Evolutionary conservation across 2,797 vertebrate genomes (phyloP), one percentile per base, ranked within the genome.

Genomic region (Catostomus latipinnis): DNA sequence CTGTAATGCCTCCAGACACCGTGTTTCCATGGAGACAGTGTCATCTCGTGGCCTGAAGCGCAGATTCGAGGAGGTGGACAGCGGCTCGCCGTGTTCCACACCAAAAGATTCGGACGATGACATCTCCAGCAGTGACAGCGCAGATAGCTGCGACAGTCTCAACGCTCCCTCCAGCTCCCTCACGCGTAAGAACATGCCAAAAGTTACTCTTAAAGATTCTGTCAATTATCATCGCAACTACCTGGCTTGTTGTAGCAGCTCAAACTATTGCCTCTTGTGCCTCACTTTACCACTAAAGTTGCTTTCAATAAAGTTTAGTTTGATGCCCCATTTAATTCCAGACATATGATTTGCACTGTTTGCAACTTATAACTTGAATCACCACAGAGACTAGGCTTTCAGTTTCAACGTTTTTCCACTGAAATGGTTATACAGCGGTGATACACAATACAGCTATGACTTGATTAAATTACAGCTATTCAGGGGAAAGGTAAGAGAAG

Each of bases 121-220:
- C 86, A 92, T 98, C 91, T 97, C 96, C 84, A 97, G 95, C 92
- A 98, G 97, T 8, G 97, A 98, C 92, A 98, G 97, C 48, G 96
- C 94, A 0, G 97, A 99, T 89, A 99, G 97, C 94, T 98, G 96
- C 0, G 97, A 98, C 92, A 98, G 97, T 90, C 92, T 98, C 92
- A 97, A 96, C 84, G 94, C 96, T 14, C 93, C 96, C 6, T 95
- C 95, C 79, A 94, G 93, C 86, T 87, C 94, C 46, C 93, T 97
- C 85, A 95, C 95, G 76, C 97, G 97, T 98, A 92, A 96, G 97
- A 69, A 58, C 18, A 18, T 43, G 46, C 49, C 54, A 66, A 8
- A 50, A 16, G 1, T 65, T 52, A 67, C 5, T n/a, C 8, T 46
- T 58, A 8, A 58, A 6, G 9, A 53, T 18, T 50, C 8, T 53